A percentile compares a stretch with the other conserved stretches of the same genome.
Conservation (phyloP, 2,113 vertebrate genomes). For the Alligator mississippiensis region DNA sequence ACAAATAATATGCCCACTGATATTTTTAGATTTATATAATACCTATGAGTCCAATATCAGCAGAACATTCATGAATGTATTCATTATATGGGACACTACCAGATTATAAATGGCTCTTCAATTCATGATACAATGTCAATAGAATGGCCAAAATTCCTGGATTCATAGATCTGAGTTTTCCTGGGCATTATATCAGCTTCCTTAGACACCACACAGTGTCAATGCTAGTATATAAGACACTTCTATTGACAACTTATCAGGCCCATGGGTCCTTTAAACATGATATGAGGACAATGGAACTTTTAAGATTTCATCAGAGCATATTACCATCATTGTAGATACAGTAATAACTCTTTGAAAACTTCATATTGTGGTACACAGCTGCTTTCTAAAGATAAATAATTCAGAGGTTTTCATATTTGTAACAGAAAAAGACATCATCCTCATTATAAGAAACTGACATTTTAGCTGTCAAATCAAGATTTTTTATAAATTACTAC, state of each 20-base stretch:
- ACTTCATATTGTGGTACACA: not conserved
- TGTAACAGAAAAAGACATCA: not conserved
- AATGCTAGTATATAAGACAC: not conserved
- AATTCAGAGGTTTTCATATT: not conserved
- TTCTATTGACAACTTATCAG: conserved; percentile 21
- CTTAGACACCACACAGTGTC: not conserved
- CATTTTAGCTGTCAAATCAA: not conserved
- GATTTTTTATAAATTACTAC: not conserved
- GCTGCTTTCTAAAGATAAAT: conserved; percentile 25
- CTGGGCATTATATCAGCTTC: not conserved
- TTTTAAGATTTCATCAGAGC: conserved; percentile 35
- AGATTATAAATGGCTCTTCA: not conserved
- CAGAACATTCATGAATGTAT: not conserved
- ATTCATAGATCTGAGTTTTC: not conserved
- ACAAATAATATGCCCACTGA: not conserved
- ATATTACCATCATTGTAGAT: conserved; percentile 46
- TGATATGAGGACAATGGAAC: conserved; percentile 21
- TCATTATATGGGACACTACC: not conserved
- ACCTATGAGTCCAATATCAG: not conserved
- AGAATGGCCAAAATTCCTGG: not conserved
- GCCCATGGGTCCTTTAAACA: conserved; percentile 27
- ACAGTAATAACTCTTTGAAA: conserved; percentile 9
- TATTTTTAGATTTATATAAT: not conserved
- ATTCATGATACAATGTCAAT: not conserved
- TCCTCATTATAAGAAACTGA: not conserved